A percentile compares a stretch with the other conserved stretches of the same genome.
phyloP scores from a whole-genome alignment of 2,797 vertebrate genomes.

The Psittacula derbiana region DNA sequence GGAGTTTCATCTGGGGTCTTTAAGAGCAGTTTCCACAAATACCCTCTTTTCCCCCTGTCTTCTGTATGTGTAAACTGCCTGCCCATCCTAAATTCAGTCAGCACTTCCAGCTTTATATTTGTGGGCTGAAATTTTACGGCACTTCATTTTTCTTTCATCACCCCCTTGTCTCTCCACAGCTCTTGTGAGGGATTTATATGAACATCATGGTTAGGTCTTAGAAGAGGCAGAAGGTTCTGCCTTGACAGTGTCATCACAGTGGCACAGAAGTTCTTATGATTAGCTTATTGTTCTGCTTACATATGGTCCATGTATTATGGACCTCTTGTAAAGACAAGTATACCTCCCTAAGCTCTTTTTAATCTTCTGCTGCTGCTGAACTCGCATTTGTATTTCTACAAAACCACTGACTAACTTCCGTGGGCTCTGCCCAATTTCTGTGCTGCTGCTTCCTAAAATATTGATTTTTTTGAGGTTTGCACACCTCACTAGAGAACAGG shows the following conservation, averaged over 20 bases:
- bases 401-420: background rate
- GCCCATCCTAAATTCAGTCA: background rate
- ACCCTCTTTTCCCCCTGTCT: fast-evolving
- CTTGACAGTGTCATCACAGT: background rate
- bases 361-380: background rate
- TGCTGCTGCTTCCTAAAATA: background rate
- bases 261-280: background rate
- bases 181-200: background rate
- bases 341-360: background rate
- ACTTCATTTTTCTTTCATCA: background rate
- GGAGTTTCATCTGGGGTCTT: background rate
- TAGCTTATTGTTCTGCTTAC: background rate
- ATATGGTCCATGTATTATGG: background rate
- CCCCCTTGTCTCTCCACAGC: background rate
- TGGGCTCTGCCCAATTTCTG: background rate
- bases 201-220: background rate
- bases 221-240: background rate
- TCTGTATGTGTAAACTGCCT: background rate
- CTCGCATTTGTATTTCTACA: background rate
- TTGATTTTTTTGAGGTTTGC: background rate
- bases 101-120: background rate
- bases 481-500: background rate
- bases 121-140: background rate
- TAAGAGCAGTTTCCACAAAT: background rate
- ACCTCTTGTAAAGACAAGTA: background rate